Evolutionary conservation across 1,140 invertebrate species (phyloP), one percentile per base, ranked within the genome.

Genomic region (Drosophila pseudoananassae): DNA sequence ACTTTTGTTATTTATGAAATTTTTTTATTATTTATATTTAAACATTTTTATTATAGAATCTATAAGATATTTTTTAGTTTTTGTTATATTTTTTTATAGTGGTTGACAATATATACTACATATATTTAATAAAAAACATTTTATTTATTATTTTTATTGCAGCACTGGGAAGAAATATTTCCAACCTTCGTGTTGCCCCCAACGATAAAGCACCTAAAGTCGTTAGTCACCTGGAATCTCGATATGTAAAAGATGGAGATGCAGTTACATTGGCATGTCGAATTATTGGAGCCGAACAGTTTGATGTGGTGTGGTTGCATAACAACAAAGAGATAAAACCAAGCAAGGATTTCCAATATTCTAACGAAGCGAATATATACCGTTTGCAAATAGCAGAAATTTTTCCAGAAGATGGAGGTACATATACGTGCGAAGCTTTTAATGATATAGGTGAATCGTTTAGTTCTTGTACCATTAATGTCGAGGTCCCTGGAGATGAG

Each of bases 261-360:
- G 93, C 96, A 1, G 95, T 98, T 12, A 96, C 95, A 27, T 92
- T 99, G 36, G 95, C 95, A 36, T 98, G 97, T 92, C 94, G 95
- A 79, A 97, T 99, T 76, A 96, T 96, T 81, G 97, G 97, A 7
- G 95, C 97, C 4, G 94, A 96, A 72, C 96, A 97, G 75, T 98
- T 98, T 91, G 97, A 98, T 90, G 97, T 98, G 1, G 94, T 97
- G 47, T 99, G 98, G 98, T 93, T 99, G 45, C 97, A 98, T 92
- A 98, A 98, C 90, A 98, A 98, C 92, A 98, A 98, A 92, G 97
- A 98, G 92, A 98, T 99, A 78, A 98, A 98, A 92, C 96, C 97
- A 0, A 97, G 96, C 91, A 98, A 98, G 93, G 98, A 99, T 93
- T 99, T 99, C 94, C 95, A 97, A 90, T 98, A 98, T 90, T 95